Base-by-base conservation (phyloP, 2,888 invertebrate species). In the Lordiphosa andalusiaca region DNA sequence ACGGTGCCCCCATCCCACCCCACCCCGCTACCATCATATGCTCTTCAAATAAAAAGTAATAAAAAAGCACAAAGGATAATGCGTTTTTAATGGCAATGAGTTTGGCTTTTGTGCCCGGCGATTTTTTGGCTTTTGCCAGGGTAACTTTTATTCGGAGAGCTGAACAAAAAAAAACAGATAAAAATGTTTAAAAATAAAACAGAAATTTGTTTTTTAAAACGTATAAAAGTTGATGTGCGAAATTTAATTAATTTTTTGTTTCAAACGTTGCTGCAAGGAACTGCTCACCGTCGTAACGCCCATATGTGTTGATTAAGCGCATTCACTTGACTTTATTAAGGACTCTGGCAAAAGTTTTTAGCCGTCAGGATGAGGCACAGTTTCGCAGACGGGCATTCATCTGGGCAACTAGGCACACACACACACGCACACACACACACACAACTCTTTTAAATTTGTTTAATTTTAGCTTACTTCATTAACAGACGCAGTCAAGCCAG, bases 251-350 rank as follows among this genome's bases (percentile, higher is more conserved):
- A 71, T 81, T 80, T 83, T 81, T 80, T 83, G 35, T 46, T 47
- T 47, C 38, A 44, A 55, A 54, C n/a, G 37, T 13, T 12, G 42
- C 16, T 16, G 40, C 10, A n/a, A 7, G 39, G 4, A 5, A 19
- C n/a, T 12, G 19, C 19, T 19, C 23, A 41, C n/a, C 36, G 37
- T 7, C 37, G 19, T 16, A 4, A 21, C 23, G 46, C 63, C 57
- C 70, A 64, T 59, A 62, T 57, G 71, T 83, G 77, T 80, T 81
- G 77, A 77, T 77, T 83, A 77, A 77, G 84, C 77, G 81, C 84
- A 77, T 83, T 77, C 84, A 83, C 81, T 77, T 80, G 81, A 83
- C 76, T 83, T 81, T 77, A 77, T 77, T 77, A 77, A 80, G 68
- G 60, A 42, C 12, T 19, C 40, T 21, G 55, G 49, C 16, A 55